Conservation (phyloP, 2,113 vertebrate genomes). For the Butorides virescens region DNA sequence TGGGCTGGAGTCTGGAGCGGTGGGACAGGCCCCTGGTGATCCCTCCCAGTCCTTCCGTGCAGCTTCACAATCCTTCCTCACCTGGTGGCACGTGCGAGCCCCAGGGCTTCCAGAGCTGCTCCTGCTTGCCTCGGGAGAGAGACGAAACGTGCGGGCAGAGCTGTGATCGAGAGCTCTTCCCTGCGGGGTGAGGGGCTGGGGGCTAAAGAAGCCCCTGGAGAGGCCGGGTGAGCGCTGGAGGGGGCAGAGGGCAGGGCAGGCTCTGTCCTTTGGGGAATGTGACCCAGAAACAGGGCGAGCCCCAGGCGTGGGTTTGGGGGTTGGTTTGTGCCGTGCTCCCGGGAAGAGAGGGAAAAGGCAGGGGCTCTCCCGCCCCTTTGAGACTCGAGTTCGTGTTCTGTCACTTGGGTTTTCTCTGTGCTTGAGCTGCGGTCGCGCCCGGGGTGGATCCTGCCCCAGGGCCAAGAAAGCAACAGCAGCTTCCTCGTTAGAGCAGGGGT, state of each 20-base stretch:
- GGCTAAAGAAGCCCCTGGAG: background rate
- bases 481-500: background rate
- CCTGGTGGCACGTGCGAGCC: fast-evolving
- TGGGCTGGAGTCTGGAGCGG: background rate
- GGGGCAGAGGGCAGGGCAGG: background rate
- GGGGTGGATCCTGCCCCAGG: background rate
- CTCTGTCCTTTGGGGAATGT: background rate
- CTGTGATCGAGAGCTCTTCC: background rate
- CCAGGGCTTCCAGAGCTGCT: background rate
- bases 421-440: too few species aligned
- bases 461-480: background rate
- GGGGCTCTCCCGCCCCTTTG: too few species aligned
- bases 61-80: background rate
- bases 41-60: background rate
- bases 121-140: background rate
- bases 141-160: background rate
- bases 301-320: background rate
- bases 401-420: background rate
- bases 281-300: fast-evolving
- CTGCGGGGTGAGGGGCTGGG: background rate
- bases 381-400: background rate
- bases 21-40: background rate
- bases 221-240: fast-evolving
- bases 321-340: background rate
- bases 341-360: background rate